phyloP scores from a whole-genome alignment of 2,113 vertebrate species.

The Polypterus bichir region DNA sequence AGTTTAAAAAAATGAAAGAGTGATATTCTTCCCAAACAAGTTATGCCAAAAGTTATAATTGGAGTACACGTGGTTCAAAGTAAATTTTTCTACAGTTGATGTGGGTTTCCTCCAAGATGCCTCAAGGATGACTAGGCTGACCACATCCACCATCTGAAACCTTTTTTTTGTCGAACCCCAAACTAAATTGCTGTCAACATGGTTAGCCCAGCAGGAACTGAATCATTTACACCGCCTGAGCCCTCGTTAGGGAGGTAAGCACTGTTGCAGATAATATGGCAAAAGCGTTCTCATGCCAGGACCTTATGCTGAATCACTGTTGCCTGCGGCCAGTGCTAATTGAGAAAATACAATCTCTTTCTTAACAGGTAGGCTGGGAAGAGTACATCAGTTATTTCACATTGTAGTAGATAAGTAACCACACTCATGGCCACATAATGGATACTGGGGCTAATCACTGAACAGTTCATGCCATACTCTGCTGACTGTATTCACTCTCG shows the following conservation, averaged over 20 bases:
- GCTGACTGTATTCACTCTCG: too few relatives aligned
- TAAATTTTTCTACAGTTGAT: conserved; percentile 83
- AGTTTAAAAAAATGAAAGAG: conserved; percentile 10
- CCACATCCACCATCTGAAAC: conserved; percentile 90
- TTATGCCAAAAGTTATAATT: conserved; percentile 45
- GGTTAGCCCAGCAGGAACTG: conserved; percentile 73
- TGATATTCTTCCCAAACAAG: conserved; percentile 32
- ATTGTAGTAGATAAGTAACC: too few relatives aligned
- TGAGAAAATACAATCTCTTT: background rate
- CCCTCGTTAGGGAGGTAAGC: background rate
- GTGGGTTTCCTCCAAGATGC: conserved; percentile 95
- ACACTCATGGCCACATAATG: too few relatives aligned
- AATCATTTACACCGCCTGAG: conserved; percentile 64
- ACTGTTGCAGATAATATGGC: conserved; percentile 6
- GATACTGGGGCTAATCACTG: too few relatives aligned
- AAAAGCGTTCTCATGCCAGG: conserved; percentile 26
- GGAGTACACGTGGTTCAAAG: conserved; percentile 48
- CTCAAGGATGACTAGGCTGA: conserved; percentile 90
- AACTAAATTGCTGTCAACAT: conserved; percentile 51
- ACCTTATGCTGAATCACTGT: conserved; percentile 1
- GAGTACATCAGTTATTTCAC: conserved; percentile 4
- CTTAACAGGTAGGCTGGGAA: background rate
- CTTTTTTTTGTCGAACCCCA: conserved; percentile 64
- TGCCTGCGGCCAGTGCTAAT: background rate
- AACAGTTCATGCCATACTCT: too few relatives aligned